Base-by-base conservation (phyloP, 2,113 vertebrate species). In the Myotis lucifugus region DNA sequence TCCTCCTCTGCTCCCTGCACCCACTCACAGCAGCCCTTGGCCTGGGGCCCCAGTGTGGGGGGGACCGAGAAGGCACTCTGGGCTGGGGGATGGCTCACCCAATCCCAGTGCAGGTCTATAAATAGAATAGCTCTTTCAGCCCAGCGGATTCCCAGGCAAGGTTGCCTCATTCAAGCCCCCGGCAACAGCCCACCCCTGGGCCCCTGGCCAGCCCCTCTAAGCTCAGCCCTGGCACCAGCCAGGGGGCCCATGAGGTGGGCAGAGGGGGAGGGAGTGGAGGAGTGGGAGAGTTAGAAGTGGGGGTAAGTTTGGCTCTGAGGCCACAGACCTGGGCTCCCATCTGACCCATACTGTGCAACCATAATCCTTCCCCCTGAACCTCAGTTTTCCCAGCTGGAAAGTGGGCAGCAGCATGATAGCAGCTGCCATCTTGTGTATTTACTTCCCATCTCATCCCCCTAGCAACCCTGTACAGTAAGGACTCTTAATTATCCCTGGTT, bases 41-140 rank as follows among this genome's bases (percentile, higher is more conserved):
- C 89, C 7, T 0, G 48, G 72, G 93, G 93, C 56, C 94, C 90
- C 92, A 79, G 18, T 74, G 15, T 34, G 13, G 61, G 25, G 42
- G 92, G 29, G 32, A 86, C 74, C 86, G 52, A 87, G 82, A 56
- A 77, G 78, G 73, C 61, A 21, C 64, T 72, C 46, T 34, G 32
- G 40, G 34, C 40, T 83, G 23, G 40, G 34, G 85, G 66, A 73
- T 7, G 1, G 89, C 27, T 59, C 46, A 64, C 74, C 54, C 54
- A 66, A 70, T 90, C 95, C 88, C 90, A 84, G 76, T 17, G 11
- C 76, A 15, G 69, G 79, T 81, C 95, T 96, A 88, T 94, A 97
- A 97, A 97, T 93, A 95, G 94, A 97, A 96, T 93, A 95, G 95
- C 81, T 89, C 94, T 96, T 96, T 96, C 96, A 97, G 90, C 70